Base-by-base conservation (phyloP, 1,140 invertebrate species). In the Druon quercuslanigerum region DNA sequence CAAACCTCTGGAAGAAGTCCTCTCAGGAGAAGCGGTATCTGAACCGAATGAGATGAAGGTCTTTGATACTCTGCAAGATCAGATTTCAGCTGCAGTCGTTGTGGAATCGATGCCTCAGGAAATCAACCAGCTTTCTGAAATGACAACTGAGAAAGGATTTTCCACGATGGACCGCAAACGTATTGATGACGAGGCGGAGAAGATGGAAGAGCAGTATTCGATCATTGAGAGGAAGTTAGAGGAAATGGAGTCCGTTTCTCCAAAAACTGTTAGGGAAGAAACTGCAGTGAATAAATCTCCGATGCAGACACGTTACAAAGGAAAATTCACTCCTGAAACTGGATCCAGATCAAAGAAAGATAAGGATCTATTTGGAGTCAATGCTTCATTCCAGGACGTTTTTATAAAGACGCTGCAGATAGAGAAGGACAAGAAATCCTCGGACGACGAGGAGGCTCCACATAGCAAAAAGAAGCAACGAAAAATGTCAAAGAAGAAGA, bases 331-430 rank as follows among this genome's bases (percentile, higher is more conserved):
- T n/a, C 78, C 82, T 7, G 85, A 86, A 40, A 82, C 77, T 0
- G 79, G 76, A n/a, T 51, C 66, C 40, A 86, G 85, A 76, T 46
- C 5, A 57, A 46, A 86, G 54, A 87, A 84, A 73, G 80, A 84
- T 11, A 82, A 83, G 71, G 81, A 81, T n/a, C 50, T 77, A 13
- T 17, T 56, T 11, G 84, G 87, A 11, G 84, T 87, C 13, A 52
- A 84, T n/a, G 86, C 87, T 73, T 81, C 87, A 52, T 87, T 88
- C 70, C 88, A 89, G 70, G 87, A 89, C 71, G 85, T 85, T 73
- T 86, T 87, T 51, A 66, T 87, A n/a, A 87, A 89, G 60, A 88
- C 87, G 40, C 78, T 87, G 57, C 80, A 87, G 12, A 85, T 84
- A n/a, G 86, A 89, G 13, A 86, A 88, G 25, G 82, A 81, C 40